A percentile compares a stretch with the other conserved stretches of the same genome.
Evolutionary conservation across 2,113 vertebrate species (phyloP).

Genomic region (Noctilio leporinus): DNA sequence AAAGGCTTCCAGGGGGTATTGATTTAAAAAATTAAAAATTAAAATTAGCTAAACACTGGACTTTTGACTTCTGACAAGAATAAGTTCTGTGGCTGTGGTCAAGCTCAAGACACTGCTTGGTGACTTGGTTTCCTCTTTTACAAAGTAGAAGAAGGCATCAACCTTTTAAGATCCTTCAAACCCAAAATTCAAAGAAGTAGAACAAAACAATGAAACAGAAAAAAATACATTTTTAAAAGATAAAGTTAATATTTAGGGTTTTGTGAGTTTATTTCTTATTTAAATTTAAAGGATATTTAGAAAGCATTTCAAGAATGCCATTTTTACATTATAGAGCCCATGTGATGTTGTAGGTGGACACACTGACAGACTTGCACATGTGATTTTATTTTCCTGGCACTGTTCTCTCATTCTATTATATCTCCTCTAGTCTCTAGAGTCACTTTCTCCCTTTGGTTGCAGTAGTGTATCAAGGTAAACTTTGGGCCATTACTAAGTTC

Average conservation of each 20-base stretch:
- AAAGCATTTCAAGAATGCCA: neutral
- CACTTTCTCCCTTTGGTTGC: neutral
- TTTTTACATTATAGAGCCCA: neutral
- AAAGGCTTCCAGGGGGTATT: neutral
- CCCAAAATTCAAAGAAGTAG: neutral
- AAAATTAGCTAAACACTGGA: neutral
- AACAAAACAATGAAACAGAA: neutral
- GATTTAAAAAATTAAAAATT: neutral
- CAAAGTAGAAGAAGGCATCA: neutral
- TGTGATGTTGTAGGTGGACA: no score
- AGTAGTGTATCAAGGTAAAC: neutral
- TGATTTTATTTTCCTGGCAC: neutral
- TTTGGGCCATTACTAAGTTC: neutral
- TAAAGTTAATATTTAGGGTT: neutral
- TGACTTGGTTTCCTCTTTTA: neutral
- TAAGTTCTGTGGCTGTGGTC: neutral
- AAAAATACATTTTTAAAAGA: neutral
- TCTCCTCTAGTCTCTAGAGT: neutral
- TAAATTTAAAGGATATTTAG: neutral
- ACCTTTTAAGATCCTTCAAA: neutral
- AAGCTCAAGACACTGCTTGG: neutral
- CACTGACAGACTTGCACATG: accelerated
- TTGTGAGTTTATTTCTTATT: neutral
- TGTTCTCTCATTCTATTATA: neutral
- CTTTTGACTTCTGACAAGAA: neutral